A percentile compares a stretch with the other conserved stretches of the same genome.
Conservation (phyloP, 2,888 invertebrate species). For the Bombylius major region DNA sequence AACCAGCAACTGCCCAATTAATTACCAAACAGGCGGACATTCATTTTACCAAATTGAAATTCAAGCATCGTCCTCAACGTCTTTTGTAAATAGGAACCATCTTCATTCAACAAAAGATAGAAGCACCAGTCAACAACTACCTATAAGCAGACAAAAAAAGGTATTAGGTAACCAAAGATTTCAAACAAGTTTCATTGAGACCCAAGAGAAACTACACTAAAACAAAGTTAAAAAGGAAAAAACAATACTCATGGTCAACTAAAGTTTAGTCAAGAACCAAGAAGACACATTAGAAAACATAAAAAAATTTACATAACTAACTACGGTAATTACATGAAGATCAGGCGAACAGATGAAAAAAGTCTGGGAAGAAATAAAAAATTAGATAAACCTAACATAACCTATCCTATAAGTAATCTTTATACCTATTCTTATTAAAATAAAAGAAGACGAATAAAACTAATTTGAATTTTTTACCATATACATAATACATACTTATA, state of each 20-base stretch:
- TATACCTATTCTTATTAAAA: no score
- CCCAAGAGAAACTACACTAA: no score
- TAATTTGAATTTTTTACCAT: no score
- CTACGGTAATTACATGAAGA: conserved; percentile 7
- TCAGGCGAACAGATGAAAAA: neutral
- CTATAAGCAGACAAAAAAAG: neutral
- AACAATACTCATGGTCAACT: no score
- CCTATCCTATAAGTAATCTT: no score
- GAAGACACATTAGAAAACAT: neutral
- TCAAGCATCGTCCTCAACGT: conserved; percentile 3
- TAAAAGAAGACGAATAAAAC: no score
- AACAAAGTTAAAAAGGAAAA: no score
- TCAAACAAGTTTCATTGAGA: neutral
- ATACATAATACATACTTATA: no score
- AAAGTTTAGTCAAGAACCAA: no score
- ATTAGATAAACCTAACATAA: no score
- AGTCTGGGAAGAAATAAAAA: no score
- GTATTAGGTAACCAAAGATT: neutral
- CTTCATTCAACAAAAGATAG: neutral
- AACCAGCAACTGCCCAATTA: conserved; percentile 9
- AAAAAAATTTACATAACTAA: conserved; percentile 6
- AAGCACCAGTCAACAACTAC: neutral
- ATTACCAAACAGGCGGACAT: conserved; percentile 10
- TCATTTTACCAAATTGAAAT: conserved; percentile 6
- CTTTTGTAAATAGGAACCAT: conserved; percentile 3